Percentiles rank a stretch among this genome's conserved stretches.
These are phyloP conservation scores for Conistra vaccinii DNA, from an alignment of 2,888 invertebrate genomes.

Conservation along the genomic window DNA sequence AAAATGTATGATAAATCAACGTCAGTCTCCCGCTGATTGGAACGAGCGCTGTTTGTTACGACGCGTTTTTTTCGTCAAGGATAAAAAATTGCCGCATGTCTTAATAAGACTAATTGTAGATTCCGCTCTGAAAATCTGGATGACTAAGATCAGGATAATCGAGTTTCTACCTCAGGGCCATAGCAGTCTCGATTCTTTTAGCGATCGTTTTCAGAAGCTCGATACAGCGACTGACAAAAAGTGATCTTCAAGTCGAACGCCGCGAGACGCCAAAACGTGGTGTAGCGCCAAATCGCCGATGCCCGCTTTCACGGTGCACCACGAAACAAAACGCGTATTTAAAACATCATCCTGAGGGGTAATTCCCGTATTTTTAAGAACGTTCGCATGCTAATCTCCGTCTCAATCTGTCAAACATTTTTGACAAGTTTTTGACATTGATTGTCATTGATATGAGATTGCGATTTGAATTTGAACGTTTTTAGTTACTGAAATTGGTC, in stretches of 20 bases:
- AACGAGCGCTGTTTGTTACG: not conserved
- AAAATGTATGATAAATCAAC: not conserved
- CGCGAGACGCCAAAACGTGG: not conserved
- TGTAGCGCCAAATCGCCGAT: not conserved
- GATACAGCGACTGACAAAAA: not conserved
- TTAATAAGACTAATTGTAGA: not conserved
- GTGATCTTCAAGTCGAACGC: too few species aligned
- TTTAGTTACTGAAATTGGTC: too few species aligned
- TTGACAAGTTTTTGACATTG: too few species aligned
- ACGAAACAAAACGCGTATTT: not conserved
- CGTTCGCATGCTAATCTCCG: too few species aligned
- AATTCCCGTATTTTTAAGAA: too few species aligned
- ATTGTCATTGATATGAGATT: too few species aligned
- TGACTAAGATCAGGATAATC: not conserved
- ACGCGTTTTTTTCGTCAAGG: not conserved
- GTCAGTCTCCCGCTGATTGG: not conserved
- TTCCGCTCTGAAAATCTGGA: not conserved
- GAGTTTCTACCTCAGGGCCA: not conserved
- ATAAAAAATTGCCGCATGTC: not conserved
- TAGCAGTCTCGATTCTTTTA: constrained; percentile 8
- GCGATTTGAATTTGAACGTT: too few species aligned
- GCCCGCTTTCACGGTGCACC: not conserved
- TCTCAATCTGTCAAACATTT: too few species aligned
- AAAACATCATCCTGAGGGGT: not conserved
- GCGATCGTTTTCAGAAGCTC: constrained; percentile 4